These are phyloP conservation scores for Mercenaria mercenaria DNA, from an alignment of 1,140 invertebrate genomes.

Conservation along the genomic window DNA sequence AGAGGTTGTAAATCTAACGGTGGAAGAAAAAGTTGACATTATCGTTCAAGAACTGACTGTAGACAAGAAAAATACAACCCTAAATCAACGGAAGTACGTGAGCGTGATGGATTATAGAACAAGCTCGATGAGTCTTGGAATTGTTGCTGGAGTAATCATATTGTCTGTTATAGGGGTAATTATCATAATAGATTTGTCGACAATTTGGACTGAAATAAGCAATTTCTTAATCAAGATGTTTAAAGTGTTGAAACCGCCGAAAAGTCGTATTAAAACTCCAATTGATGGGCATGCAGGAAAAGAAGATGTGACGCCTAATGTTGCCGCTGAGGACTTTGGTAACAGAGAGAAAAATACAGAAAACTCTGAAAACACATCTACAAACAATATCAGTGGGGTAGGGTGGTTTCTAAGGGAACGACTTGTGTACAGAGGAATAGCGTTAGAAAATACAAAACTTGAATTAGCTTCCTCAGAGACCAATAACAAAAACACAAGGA, in stretches of 20 bases:
- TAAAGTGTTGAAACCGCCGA: not conserved
- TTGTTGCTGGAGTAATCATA: conserved; percentile 18
- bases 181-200: conserved; percentile 2
- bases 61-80: conserved; percentile 20
- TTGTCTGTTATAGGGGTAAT: conserved; percentile 3
- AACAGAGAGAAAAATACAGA: not conserved
- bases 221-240: not conserved
- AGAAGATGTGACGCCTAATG: not conserved
- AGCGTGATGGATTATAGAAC: conserved; percentile 21
- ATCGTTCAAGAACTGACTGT: conserved; percentile 35
- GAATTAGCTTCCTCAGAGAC: not conserved
- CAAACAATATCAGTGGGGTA: not conserved
- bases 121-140: not conserved
- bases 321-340: not conserved
- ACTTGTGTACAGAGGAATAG: not conserved
- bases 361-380: not conserved
- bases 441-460: not conserved
- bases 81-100: not conserved
- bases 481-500: no score
- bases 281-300: not conserved
- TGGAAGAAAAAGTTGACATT: conserved; percentile 35
- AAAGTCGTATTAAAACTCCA: not conserved
- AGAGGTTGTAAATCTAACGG: conserved; percentile 8
- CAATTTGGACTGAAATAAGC: not conserved
- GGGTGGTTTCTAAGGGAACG: conserved; percentile 1